Base-by-base conservation (phyloP, 2,888 invertebrate genomes). In the Dendrolimus pini region DNA sequence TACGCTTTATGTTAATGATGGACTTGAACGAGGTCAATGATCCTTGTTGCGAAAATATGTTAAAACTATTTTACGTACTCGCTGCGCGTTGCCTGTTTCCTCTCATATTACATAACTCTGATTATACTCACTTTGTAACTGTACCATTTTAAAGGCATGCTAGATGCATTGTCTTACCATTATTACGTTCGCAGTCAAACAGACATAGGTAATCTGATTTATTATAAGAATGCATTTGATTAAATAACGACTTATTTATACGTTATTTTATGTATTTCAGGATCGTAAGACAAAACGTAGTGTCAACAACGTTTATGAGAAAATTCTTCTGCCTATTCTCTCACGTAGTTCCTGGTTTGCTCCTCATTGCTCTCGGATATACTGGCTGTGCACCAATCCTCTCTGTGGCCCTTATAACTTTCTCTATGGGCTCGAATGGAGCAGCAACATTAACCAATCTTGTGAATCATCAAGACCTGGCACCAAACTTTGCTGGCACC, bases 401-500 rank as follows among this genome's bases (percentile, higher is more conserved):
- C 58, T 93, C 94, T 42, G 93, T 94, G 9, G 91, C 91, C 2
- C 86, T 95, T n/a, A 93, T 95, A 69, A 93, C 94, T 0, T 83
- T 94, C 65, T 94, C 94, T 0, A 85, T 94, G 78, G 94, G 94
- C 0, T 92, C 94, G 13, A 93, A 93, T 64, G 93, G 93, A 0
- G 93, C 93, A 1, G 93, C 93, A 0, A 93, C 93, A 0, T 80
- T 93, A 12, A 92, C 93, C 2, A 93, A 93, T 72, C 77, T 93
- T 63, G 92, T 93, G 63, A 93, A 93, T 67, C 90, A 94, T 53
- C 96, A 96, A 74, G 96, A 96, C 78, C 80, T 96, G 61, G 94
- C 95, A 0, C 95, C 95, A 0, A 95, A 95, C 78, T 96, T 92
- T 72, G 96, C 96, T 0, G 95, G 95, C 1, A 94, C 94, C 0